Evolutionary conservation across 2,888 invertebrate genomes (phyloP), one percentile per base, ranked within the genome.

Genomic region (Drosophila tripunctata): DNA sequence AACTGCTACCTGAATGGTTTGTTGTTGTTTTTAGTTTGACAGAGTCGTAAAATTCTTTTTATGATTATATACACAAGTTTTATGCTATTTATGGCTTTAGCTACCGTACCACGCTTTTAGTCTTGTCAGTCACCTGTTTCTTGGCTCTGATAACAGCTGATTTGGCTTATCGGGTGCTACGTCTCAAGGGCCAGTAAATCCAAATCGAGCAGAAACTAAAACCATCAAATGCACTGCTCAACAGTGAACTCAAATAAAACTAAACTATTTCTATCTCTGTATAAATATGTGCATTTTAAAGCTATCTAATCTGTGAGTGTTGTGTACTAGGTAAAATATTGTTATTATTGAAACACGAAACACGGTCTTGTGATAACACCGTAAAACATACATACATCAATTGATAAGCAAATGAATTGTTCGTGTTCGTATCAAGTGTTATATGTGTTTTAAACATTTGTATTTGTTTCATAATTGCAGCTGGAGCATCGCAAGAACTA

Each of bases 401-500:
- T 27, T 44, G 73, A 69, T 73, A 57, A 72, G 66, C 52, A 24
- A 30, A 33, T n/a, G 7, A 14, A 27, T 41, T 12, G 3, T 40
- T 12, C 41, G n/a, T 35, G 10, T 19, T 17, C 3, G 8, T 24
- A 33, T 43, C 19, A 33, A 43, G 5, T 47, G n/a, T n/a, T n/a
- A 17, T 10, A 36, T n/a, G 1, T 10, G 41, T 22, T 30, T 36
- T 48, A 10, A 27, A 27, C 24, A 17, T 6, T n/a, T 27, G 17
- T 8, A 50, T 33, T 31, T 14, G n/a, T 55, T 45, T 47, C 30
- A 62, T 85, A 86, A 38, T 75, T 74, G 17, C 77, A 94, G 93
- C 90, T 93, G 54, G 92, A 94, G 86, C 95, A 95, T 90, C 91
- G 91, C 17, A 96, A 96, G 90, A 73, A 85, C 0, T 97, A 97